phyloP scores from a whole-genome alignment of 2,113 vertebrate genomes.

The Tamias sibiricus region DNA sequence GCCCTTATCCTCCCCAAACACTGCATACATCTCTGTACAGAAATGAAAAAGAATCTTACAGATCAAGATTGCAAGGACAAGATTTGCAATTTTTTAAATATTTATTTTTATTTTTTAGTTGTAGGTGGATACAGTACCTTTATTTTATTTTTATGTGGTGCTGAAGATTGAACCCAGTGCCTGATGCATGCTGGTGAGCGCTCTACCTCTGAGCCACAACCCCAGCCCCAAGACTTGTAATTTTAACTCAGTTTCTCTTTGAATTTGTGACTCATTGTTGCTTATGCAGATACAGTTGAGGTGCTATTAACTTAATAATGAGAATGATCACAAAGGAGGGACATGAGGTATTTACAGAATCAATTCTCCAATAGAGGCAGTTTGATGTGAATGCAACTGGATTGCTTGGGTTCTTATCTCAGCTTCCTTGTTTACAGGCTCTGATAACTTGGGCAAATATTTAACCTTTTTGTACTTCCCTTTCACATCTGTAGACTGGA shows the following conservation, averaged over 20 bases:
- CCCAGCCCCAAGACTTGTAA: too few relatives aligned
- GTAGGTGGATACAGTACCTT: too few relatives aligned
- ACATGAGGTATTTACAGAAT: not conserved
- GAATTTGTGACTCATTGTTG: not conserved
- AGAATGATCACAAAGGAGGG: not conserved
- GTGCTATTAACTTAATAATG: not conserved
- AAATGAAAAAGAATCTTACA: not conserved
- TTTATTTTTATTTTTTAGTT: too few relatives aligned
- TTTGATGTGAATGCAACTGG: not conserved
- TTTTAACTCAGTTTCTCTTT: not conserved
- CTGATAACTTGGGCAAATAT: not conserved
- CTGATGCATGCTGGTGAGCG: too few relatives aligned
- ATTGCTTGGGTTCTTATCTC: not conserved
- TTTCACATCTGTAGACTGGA: not conserved
- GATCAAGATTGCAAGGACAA: not conserved
- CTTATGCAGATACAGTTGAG: not conserved
- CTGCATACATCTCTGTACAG: not conserved
- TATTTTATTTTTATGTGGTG: too few relatives aligned
- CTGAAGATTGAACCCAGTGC: too few relatives aligned
- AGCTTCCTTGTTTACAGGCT: not conserved
- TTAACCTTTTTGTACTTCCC: not conserved
- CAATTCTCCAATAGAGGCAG: not conserved
- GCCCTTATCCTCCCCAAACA: not conserved
- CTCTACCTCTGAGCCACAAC: too few relatives aligned
- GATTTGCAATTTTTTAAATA: not conserved